Evolutionary conservation across 1,140 invertebrate species (phyloP).

Genomic region (Trichoplusia ni): DNA sequence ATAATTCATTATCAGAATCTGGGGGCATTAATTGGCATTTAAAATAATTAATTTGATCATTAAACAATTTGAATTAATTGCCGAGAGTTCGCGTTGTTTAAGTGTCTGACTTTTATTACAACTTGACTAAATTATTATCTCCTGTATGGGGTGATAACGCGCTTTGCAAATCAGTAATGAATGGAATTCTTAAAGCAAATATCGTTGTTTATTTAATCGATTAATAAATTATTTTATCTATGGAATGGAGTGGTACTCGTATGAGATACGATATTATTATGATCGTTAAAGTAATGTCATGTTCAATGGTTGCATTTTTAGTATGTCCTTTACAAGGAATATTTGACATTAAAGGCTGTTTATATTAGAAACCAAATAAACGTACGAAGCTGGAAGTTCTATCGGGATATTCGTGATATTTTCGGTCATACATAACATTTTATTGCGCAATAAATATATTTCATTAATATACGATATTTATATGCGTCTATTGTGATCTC

Average conservation of each 20-base stretch:
- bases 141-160: conserved; percentile 16
- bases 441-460: conserved; percentile 61
- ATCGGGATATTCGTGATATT: no score
- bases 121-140: conserved; percentile 15
- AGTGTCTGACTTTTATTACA: conserved; percentile 6
- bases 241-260: background rate
- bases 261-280: no score
- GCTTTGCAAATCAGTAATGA: conserved; percentile 6
- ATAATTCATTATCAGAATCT: conserved; percentile 29
- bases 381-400: no score
- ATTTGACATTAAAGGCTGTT: no score
- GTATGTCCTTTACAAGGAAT: no score
- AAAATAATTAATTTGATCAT: conserved; percentile 23
- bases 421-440: conserved; percentile 45
- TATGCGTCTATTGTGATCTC: conserved; percentile 61
- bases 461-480: conserved; percentile 65
- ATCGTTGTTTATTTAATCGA: background rate
- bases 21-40: conserved; percentile 13
- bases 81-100: background rate
- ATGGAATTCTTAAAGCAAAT: conserved; percentile 8
- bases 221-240: background rate
- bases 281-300: no score
- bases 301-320: no score
- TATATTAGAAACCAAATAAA: no score
- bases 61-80: conserved; percentile 24